phyloP scores from a whole-genome alignment of 30 jellyfish, hydroid and myxozoan species.

The Hydractinia symbiolongicarpus region DNA sequence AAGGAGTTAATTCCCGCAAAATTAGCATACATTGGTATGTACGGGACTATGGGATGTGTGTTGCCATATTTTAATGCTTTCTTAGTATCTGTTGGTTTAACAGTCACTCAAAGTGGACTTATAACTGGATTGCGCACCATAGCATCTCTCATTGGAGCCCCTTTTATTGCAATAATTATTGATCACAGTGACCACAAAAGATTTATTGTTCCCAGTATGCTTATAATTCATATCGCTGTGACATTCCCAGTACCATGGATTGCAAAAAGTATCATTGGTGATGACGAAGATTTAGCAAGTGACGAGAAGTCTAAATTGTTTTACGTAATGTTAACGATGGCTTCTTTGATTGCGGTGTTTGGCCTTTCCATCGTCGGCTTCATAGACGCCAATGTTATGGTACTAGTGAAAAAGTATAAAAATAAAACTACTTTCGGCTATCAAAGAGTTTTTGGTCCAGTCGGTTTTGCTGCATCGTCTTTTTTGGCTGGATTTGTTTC shows the following conservation, averaged over 20 bases:
- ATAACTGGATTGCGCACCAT: slow-evolving; percentile 10
- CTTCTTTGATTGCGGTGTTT: neutral
- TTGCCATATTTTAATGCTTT: neutral
- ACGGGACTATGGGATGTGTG: neutral
- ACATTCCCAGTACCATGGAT: neutral
- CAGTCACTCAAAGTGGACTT: slow-evolving; percentile 10
- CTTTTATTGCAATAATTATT: neutral
- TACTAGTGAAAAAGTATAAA: neutral
- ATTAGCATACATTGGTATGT: neutral
- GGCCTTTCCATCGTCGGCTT: slow-evolving; percentile 1
- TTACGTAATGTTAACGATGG: slow-evolving; percentile 1
- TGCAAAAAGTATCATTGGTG: neutral
- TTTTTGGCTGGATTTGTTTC: neutral
- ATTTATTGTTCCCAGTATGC: neutral
- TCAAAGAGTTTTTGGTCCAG: slow-evolving; percentile 6
- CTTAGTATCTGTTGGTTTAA: slow-evolving; percentile 7
- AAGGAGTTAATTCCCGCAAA: neutral
- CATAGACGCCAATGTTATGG: neutral
- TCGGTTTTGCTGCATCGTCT: neutral
- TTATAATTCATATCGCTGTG: neutral
- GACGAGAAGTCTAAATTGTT: neutral
- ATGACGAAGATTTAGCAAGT: neutral
- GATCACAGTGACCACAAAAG: neutral
- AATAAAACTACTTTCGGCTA: neutral
- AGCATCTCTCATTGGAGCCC: neutral